Evolutionary conservation across 2,797 vertebrate genomes (phyloP).

Genomic region (Anisognathus igniventris): DNA sequence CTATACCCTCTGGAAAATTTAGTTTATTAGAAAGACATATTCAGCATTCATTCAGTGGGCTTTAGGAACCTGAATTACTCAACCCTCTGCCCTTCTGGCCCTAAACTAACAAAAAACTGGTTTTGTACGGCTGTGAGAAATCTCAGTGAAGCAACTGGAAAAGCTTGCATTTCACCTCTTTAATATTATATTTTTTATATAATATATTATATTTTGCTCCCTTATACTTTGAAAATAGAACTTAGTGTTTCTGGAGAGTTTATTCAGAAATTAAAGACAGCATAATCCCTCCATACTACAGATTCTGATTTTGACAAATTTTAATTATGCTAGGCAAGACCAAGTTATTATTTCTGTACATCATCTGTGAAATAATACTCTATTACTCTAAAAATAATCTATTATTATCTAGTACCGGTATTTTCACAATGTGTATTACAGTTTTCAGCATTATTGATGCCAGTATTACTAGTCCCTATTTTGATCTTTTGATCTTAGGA

Average conservation of each 20-base stretch:
- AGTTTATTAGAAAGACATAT: neutral
- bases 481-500: neutral
- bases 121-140: neutral
- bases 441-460: neutral
- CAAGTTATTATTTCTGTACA: neutral
- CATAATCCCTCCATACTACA: neutral
- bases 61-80: neutral
- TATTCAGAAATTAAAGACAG: neutral
- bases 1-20: neutral
- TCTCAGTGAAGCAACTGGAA: neutral
- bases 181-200: neutral
- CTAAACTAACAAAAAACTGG: neutral
- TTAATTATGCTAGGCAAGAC: neutral
- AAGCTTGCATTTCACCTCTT: neutral
- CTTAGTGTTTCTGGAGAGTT: neutral
- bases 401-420: neutral
- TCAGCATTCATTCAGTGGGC: neutral
- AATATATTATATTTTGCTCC: neutral
- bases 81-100: fast-evolving
- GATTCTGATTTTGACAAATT: neutral
- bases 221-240: neutral
- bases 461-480: neutral
- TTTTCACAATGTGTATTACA: neutral
- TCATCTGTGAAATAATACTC: neutral
- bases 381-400: neutral